Conservation (phyloP, 2,888 invertebrate genomes). For the Brachyptera putata region DNA sequence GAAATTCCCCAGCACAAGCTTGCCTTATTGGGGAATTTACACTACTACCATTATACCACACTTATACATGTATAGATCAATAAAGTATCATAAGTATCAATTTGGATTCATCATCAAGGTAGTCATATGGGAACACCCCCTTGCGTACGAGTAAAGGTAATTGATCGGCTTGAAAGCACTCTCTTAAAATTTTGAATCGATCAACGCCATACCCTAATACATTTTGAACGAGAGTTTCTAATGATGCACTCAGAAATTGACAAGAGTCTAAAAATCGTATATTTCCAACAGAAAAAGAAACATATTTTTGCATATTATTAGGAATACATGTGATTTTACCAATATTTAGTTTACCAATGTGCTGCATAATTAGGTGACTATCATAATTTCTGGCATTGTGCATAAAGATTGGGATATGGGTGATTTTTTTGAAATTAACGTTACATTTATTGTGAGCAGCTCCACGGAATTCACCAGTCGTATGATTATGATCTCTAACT, state of each 20-base stretch:
- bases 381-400: too few relatives aligned
- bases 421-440: too few relatives aligned
- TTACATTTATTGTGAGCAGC: too few relatives aligned
- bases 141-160: slow-evolving; percentile 35
- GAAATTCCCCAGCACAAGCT: too few relatives aligned
- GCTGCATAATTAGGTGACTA: slow-evolving; percentile 38
- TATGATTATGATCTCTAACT: too few relatives aligned
- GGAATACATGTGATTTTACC: background rate
- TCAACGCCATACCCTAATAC: slow-evolving; percentile 17
- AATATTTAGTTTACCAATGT: background rate
- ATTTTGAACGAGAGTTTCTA: slow-evolving; percentile 37
- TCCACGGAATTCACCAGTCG: too few relatives aligned
- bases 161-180: slow-evolving; percentile 9
- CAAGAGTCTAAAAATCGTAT: slow-evolving; percentile 37
- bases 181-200: background rate
- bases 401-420: too few relatives aligned
- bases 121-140: slow-evolving; percentile 41
- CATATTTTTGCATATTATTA: slow-evolving; percentile 28
- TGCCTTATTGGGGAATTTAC: too few relatives aligned
- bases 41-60: too few relatives aligned
- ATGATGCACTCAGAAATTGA: slow-evolving; percentile 38
- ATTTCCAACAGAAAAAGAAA: slow-evolving; percentile 23
- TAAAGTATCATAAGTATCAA: too few relatives aligned
- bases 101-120: slow-evolving; percentile 35
- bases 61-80: too few relatives aligned